Base-by-base conservation (phyloP, 23 tunicate genomes). In the Trididemnum miniatum region DNA sequence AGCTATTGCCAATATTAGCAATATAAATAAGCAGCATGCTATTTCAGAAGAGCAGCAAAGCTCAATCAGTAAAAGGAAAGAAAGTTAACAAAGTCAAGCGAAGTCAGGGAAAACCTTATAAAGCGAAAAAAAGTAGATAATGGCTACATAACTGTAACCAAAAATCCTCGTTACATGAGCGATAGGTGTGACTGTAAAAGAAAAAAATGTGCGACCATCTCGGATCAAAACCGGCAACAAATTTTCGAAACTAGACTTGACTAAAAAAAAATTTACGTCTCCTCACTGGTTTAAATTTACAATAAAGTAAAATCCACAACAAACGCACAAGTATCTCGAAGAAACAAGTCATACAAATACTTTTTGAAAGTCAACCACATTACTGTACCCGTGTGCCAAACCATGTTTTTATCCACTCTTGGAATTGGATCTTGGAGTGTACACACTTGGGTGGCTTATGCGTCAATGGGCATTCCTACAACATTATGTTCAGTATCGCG, bases 371-470 rank as follows among this genome's bases (percentile, higher is more conserved):
- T 44, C 54, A 44, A 44, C 54, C 54, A 44, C 54, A 44, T 44
- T 44, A 44, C 54, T 44, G 54, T 44, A 44, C 54, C 54, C 54
- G 54, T 44, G 54, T 44, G 54, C 54, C 54, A 44, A 44, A 44
- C 54, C 54, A 44, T 44, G 54, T 44, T 44, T 44, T 44, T 44
- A 44, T 44, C 54, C 54, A 44, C 9, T 44, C 54, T 44, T 44
- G 54, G 54, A 44, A 44, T 44, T 44, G 54, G 54, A 44, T 44
- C 54, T 44, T 44, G 54, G 54, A 44, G 54, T 44, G 54, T 44
- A 44, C 54, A 44, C 9, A 44, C 54, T 44, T 44, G 54, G 54
- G 54, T 44, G 54, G 54, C 54, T 44, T 7, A 44, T 44, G 54
- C 54, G 15, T 44, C 54, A 15, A 44, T 44, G 54, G 54, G 54